Percentiles rank a stretch among this genome's conserved stretches.
Evolutionary conservation across 1,140 invertebrate species (phyloP).

Genomic region (Cyclina sinensis): DNA sequence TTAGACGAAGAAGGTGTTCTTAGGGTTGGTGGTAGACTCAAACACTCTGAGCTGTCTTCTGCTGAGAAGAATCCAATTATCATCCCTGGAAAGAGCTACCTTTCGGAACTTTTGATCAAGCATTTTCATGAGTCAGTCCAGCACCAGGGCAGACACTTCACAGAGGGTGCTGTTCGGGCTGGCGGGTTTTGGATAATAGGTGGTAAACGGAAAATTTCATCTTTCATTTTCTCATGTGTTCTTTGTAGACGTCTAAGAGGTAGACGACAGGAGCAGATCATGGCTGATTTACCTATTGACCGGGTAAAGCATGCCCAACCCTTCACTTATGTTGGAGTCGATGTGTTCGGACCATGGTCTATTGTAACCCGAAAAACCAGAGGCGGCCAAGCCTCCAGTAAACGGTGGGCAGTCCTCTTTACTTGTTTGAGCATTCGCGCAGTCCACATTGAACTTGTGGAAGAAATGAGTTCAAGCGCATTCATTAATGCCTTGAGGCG

Average conservation of each 20-base stretch:
- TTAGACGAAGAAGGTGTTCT: conserved; percentile 17
- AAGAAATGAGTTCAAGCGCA: conserved; percentile 4
- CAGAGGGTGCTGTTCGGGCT: conserved; percentile 20
- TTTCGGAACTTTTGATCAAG: background rate
- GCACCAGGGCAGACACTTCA: conserved; percentile 63
- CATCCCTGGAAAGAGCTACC: background rate
- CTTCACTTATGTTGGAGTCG: conserved; percentile 29
- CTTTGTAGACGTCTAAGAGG: conserved; percentile 33
- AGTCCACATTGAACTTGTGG: conserved; percentile 32
- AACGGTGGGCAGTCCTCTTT: conserved; percentile 41
- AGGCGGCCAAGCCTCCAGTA: background rate
- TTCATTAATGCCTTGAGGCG: conserved; percentile 45
- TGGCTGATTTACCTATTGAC: conserved; percentile 37
- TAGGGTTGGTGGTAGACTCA: conserved; percentile 25
- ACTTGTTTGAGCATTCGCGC: conserved; percentile 15
- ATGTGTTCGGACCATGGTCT: conserved; percentile 42
- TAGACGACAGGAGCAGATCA: background rate
- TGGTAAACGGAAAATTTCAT: background rate
- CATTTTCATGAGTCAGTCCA: background rate
- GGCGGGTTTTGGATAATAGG: conserved; percentile 51
- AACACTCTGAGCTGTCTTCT: too few relatives aligned
- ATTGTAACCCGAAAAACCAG: background rate
- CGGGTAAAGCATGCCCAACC: background rate
- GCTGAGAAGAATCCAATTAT: background rate
- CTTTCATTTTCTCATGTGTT: conserved; percentile 38